Base-by-base conservation (phyloP, 2,888 invertebrate genomes). In the Schrankia costaestrigalis region DNA sequence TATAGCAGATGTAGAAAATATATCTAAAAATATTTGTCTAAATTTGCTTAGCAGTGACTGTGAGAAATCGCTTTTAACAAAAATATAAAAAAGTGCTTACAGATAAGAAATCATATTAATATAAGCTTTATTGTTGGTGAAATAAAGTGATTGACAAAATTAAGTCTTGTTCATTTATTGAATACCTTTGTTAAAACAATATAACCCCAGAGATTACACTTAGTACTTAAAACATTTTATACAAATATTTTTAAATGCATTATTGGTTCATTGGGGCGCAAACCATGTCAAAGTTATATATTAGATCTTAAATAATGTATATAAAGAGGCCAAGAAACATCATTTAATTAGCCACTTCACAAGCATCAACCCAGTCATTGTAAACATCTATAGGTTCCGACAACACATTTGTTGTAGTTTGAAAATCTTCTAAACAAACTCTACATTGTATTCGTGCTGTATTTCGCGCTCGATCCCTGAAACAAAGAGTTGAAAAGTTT, bases 331-430 rank as follows among this genome's bases (percentile, higher is more conserved):
- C 21, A 21, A 23, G 12, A 23, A 21, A 49, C 46, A 47, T n/a
- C n/a, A n/a, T 40, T 61, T 82, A 85, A 60, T 78, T 99, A 35
- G 98, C 98, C 61, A 90, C 92, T 90, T 99, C 99, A 86, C 99
- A 99, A 0, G 98, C 99, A 89, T 99, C 99, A 41, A 99, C 98
- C 99, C 99, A 99, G 77, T 99, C 98, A 82, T 98, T 98, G 77
- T 99, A 99, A 9, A 99, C 99, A 89, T 99, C 99, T 54, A 99
- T 93, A 3, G 99, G 95, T 78, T 99, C 99, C 5, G 98, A 98
- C 40, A 99, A 89, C 68, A 97, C 95, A 84, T 98, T 98, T 51
- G 99, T 97, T 15, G 94, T 93, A 0, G 98, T 97, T 77, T 99
- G 98, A 82, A 96, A 99, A 70, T 97, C 97, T 88, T 99, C 99